These are phyloP conservation scores for Geodia barretti DNA, from an alignment of 37 sponge, comb jelly and placozoan genomes.

Conservation along the genomic window DNA sequence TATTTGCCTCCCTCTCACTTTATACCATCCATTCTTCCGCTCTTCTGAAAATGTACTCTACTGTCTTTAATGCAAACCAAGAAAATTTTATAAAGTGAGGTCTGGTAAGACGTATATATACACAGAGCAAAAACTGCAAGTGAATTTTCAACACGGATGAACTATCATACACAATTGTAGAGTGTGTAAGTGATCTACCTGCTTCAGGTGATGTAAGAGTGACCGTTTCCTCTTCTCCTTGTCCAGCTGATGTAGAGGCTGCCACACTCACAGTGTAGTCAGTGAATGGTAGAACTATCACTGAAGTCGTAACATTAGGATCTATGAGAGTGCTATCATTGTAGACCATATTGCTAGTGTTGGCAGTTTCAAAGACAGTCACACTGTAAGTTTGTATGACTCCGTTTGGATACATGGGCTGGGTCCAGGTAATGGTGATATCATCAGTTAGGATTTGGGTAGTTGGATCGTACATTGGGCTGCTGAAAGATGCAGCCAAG, in stretches of 20 bases:
- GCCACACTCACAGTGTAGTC: slow-evolving; percentile 20
- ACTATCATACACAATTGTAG: slow-evolving; percentile 3
- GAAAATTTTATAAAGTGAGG: too few species aligned
- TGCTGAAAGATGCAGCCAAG: not conserved
- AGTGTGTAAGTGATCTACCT: slow-evolving; percentile 19
- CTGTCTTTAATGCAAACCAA: too few species aligned
- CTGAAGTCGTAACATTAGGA: not conserved
- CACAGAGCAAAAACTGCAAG: not conserved
- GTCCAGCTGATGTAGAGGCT: slow-evolving; percentile 11
- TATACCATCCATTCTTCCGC: too few species aligned
- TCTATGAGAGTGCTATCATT: not conserved
- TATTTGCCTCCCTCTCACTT: not conserved
- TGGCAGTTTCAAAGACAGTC: not conserved
- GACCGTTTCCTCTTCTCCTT: not conserved
- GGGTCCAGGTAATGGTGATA: slow-evolving; percentile 15
- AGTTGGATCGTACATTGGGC: not conserved
- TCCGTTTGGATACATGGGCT: slow-evolving; percentile 39
- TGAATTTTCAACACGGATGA: not conserved
- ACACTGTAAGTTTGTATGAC: not conserved
- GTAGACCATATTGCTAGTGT: not conserved
- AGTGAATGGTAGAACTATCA: not conserved
- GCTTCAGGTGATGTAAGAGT: slow-evolving; percentile 16
- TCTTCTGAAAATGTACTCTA: too few species aligned
- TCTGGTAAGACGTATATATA: not conserved
- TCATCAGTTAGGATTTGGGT: not conserved